These are phyloP conservation scores for Euura saliciscinereae DNA, from an alignment of 1,140 invertebrate genomes.

Conservation along the genomic window DNA sequence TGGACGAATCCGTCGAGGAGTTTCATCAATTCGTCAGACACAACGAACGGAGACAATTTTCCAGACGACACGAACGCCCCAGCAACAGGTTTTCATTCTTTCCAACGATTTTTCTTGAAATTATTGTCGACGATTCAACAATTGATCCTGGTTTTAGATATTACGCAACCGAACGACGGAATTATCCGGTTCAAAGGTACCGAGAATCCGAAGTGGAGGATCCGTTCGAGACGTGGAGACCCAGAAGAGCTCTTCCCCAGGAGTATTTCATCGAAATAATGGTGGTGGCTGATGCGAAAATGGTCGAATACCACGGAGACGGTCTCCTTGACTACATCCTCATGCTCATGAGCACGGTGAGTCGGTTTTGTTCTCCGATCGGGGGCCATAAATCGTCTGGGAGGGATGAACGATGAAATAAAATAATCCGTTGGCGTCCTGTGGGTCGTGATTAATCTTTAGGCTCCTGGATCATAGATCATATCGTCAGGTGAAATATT, in stretches of 20 bases:
- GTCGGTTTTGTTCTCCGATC: constrained; percentile 4
- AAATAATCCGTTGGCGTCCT: too few relatives aligned
- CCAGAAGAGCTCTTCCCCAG: constrained; percentile 54
- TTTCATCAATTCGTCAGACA: constrained; percentile 23
- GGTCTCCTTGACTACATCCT: constrained; percentile 75
- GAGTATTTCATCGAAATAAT: constrained; percentile 81
- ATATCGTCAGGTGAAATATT: neutral
- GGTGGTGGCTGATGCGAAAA: constrained; percentile 79
- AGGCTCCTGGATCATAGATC: neutral
- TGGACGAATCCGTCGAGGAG: constrained; percentile 27
- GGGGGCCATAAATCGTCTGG: too few relatives aligned
- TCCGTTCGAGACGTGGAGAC: constrained; percentile 40
- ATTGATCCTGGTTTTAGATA: constrained; percentile 23
- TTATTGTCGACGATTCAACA: neutral
- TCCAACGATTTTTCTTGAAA: neutral
- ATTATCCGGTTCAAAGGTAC: constrained; percentile 25
- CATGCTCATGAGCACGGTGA: constrained; percentile 81
- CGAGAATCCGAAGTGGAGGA: constrained; percentile 35
- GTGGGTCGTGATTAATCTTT: too few relatives aligned
- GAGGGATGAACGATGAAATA: too few relatives aligned
- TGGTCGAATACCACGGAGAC: constrained; percentile 74
- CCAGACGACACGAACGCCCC: constrained; percentile 19
- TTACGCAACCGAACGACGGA: constrained; percentile 25
- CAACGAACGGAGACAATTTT: constrained; percentile 15
- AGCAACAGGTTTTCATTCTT: constrained; percentile 18